phyloP scores from a whole-genome alignment of 2,888 invertebrate genomes.

The Drosophila antonietae region DNA sequence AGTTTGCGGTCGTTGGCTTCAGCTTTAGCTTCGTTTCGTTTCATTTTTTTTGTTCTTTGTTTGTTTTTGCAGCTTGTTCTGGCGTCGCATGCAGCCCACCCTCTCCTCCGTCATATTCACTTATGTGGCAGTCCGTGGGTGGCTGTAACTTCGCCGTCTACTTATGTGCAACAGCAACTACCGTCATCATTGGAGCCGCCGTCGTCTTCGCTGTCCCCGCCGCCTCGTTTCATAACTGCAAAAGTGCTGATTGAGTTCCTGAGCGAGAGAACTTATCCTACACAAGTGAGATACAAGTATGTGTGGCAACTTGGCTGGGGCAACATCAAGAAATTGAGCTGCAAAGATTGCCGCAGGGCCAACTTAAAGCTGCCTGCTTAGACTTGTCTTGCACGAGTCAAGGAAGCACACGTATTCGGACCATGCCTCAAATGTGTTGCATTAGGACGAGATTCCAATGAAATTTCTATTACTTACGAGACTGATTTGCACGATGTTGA shows the following conservation, averaged over 20 bases:
- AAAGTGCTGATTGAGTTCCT: constrained; percentile 65
- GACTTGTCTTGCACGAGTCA: neutral
- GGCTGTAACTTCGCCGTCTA: constrained; percentile 33
- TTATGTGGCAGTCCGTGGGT: constrained; percentile 45
- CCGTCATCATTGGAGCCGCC: neutral
- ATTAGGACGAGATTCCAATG: neutral
- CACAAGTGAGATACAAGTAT: constrained; percentile 7
- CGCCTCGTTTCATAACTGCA: constrained; percentile 54
- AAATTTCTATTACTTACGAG: neutral
- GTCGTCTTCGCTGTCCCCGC: constrained; percentile 6
- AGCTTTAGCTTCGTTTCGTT: constrained; percentile 46
- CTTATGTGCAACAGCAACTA: constrained; percentile 28
- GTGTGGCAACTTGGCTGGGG: constrained; percentile 14
- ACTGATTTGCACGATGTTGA: neutral
- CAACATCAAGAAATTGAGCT: constrained; percentile 45
- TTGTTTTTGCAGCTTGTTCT: constrained; percentile 62
- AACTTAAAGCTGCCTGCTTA: constrained; percentile 19
- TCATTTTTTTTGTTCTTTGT: constrained; percentile 16
- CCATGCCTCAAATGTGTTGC: neutral
- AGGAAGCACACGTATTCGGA: neutral
- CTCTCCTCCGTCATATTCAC: constrained; percentile 2
- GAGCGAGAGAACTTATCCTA: constrained; percentile 48
- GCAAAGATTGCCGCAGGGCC: constrained; percentile 14
- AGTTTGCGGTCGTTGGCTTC: constrained; percentile 76
- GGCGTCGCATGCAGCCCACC: constrained; percentile 34